Evolutionary conservation across 2,113 vertebrate genomes (phyloP), one percentile per base, ranked within the genome.

Genomic region (Pholis gunnellus): DNA sequence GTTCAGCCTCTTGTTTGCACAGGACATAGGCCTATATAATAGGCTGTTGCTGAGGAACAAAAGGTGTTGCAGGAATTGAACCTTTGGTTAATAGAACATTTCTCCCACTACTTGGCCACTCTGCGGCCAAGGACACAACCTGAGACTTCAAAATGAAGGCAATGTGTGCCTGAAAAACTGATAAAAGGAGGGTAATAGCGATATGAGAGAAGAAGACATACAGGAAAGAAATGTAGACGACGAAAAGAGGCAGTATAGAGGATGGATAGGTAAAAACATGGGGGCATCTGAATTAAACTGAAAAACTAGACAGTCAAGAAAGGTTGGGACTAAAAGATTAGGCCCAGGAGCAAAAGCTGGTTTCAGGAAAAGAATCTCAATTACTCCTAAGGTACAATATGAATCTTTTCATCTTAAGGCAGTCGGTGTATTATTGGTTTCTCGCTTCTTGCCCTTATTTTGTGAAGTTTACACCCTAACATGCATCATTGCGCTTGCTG

Each of bases 111-210:
- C 34, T 76, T 67, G 52, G 50, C 34, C 31, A 71, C 25, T 57
- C 69, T 61, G 67, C 75, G 59, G 78, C 59, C 59, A 67, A 67
- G 34, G 56, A 88, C 83, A 88, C 65, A 57, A 65, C 56, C 69
- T 3, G 34, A 57, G 75, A 59, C 70, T 63, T 75, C 9, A 20
- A 88, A 75, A 87, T 84, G 75, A 87, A 80, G 80, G 82, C 31
- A 81, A 75, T 50, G 40, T 54, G 72, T 69, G 75, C 63, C 67
- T 65, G 70, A 78, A 84, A 88, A 89, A 82, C 78, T 88, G 80
- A 89, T 92, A 75, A 92, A 92, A 93, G 81, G 50, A 67, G 52
- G 70, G 85, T 88, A 88, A 85, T 84, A 78, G 79, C n/a, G 10
- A 78, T 66, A 66, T 48, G 44, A 80, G 72, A 86, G 68, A 20